A percentile compares a stretch with the other conserved stretches of the same genome.
Conservation (phyloP, 2,888 invertebrate species). For the Leptura quadrifasciata region DNA sequence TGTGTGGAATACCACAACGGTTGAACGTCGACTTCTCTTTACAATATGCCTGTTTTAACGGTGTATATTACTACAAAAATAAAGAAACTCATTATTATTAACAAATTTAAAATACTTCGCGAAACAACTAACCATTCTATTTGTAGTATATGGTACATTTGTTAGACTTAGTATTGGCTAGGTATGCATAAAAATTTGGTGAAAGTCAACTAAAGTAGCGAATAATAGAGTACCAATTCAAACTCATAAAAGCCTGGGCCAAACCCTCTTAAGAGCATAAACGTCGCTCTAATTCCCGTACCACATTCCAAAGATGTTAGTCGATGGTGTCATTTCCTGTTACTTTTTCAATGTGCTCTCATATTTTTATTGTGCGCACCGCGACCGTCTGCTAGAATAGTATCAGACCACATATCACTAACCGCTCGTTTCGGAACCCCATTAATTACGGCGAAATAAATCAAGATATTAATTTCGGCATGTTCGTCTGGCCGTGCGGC, state of each 20-base stretch:
- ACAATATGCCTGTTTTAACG: too few relatives aligned
- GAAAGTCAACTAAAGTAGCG: too few relatives aligned
- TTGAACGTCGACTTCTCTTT: too few relatives aligned
- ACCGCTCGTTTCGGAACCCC: not conserved
- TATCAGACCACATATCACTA: constrained; percentile 5
- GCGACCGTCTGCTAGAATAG: constrained; percentile 1
- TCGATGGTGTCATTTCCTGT: constrained; percentile 34
- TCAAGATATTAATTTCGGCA: constrained; percentile 19
- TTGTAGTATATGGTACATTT: too few relatives aligned
- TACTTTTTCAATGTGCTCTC: constrained; percentile 21
- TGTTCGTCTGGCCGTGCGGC: not conserved
- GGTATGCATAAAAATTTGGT: too few relatives aligned
- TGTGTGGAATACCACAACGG: too few relatives aligned
- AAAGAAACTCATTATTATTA: too few relatives aligned
- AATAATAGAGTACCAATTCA: too few relatives aligned
- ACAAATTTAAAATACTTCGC: too few relatives aligned
- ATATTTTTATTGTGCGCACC: constrained; percentile 22
- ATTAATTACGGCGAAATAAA: constrained; percentile 13
- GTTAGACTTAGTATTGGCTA: too few relatives aligned
- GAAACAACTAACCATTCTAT: too few relatives aligned
- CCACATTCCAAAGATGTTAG: constrained; percentile 35
- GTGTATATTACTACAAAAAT: too few relatives aligned
- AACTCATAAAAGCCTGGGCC: not conserved
- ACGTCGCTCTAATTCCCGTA: constrained; percentile 16
- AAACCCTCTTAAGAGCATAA: constrained; percentile 17